Evolutionary conservation across 2,113 vertebrate species (phyloP).

Genomic region (Silurus glanis): DNA sequence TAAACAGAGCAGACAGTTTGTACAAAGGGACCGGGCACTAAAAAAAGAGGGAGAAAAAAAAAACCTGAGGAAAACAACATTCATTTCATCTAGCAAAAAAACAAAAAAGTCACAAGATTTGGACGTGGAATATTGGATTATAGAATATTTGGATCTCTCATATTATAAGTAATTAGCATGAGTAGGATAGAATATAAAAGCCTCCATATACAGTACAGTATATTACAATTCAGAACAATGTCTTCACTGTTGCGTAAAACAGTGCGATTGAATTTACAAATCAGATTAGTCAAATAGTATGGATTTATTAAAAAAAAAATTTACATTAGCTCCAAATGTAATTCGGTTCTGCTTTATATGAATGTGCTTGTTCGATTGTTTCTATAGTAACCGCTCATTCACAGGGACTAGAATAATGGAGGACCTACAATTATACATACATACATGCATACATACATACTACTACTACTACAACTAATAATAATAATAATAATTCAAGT

Average conservation of each 20-base stretch:
- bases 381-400: background rate
- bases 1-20: background rate
- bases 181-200: background rate
- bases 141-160: too few relatives aligned
- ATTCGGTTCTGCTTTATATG: slow-evolving; percentile 1
- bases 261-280: background rate
- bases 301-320: too few relatives aligned
- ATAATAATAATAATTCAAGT: background rate
- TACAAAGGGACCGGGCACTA: background rate
- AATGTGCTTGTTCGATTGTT: background rate
- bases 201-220: too few relatives aligned
- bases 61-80: background rate
- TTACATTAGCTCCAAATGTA: background rate
- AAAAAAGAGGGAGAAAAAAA: background rate
- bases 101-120: background rate
- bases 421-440: background rate
- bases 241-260: background rate
- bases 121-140: too few relatives aligned
- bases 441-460: background rate
- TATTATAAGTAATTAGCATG: background rate
- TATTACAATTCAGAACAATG: background rate
- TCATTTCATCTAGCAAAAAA: background rate
- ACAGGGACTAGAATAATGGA: background rate
- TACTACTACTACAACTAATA: too few relatives aligned
- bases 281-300: background rate